These are phyloP conservation scores for Hypocryptadius cinnamomeus DNA, from an alignment of 2,113 vertebrate species.

Conservation along the genomic window DNA sequence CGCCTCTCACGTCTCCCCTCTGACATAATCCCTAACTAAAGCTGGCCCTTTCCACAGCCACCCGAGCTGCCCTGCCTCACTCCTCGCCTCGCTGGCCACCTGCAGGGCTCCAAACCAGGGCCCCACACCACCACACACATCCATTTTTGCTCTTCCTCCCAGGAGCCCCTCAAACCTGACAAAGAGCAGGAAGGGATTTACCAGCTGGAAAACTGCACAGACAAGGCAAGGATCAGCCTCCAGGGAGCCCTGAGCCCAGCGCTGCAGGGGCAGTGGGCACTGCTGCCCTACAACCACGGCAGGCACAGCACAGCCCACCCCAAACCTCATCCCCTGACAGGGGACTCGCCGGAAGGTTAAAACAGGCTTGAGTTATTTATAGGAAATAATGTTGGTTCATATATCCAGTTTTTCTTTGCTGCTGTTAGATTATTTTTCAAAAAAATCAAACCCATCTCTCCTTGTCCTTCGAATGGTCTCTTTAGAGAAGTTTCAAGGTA, in stretches of 20 bases:
- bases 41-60: background rate
- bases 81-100: accelerated
- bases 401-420: background rate
- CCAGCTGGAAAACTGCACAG: background rate
- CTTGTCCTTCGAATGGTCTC: background rate
- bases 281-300: accelerated
- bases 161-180: background rate
- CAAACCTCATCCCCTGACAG: accelerated
- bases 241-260: background rate
- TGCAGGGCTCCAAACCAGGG: background rate
- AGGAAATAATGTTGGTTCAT: background rate
- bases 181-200: background rate
- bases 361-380: background rate
- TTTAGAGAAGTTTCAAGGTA: background rate
- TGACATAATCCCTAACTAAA: background rate
- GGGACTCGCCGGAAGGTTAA: background rate
- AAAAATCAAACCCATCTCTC: background rate
- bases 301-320: background rate
- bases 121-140: accelerated
- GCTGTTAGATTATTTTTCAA: background rate
- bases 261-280: accelerated
- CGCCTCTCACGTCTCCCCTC: background rate
- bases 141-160: accelerated
- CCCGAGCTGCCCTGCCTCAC: background rate
- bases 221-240: background rate